Conservation (phyloP, 2,888 invertebrate species). For the Drosophila fungiperda region DNA sequence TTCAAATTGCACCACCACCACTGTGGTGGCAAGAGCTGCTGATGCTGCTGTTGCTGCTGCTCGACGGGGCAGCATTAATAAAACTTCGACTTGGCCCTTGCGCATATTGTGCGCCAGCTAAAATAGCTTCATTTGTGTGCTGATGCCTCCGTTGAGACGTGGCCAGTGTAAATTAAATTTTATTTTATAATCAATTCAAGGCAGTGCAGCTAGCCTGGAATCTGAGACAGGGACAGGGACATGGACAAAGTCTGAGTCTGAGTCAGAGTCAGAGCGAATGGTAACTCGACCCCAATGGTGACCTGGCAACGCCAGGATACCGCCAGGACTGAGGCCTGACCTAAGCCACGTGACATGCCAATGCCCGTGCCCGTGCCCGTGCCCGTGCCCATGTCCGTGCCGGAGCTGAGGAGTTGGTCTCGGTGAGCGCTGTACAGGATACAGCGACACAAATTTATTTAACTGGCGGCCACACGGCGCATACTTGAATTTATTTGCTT, state of each 20-base stretch:
- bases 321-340: constrained; percentile 32
- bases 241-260: neutral
- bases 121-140: constrained; percentile 46
- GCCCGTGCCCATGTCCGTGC: constrained; percentile 1
- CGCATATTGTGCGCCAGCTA: constrained; percentile 32
- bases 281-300: neutral
- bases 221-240: neutral
- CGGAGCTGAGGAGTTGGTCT: constrained; percentile 7
- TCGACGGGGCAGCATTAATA: constrained; percentile 19
- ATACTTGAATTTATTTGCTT: constrained; percentile 77
- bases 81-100: constrained; percentile 12
- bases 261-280: neutral
- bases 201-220: constrained; percentile 5
- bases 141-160: constrained; percentile 22
- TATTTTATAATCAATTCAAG: constrained; percentile 44
- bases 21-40: neutral
- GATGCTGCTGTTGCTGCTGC: constrained; percentile 4
- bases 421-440: constrained; percentile 16
- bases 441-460: constrained; percentile 69
- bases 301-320: neutral
- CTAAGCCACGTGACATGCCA: constrained; percentile 41
- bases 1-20: neutral
- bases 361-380: constrained; percentile 5
- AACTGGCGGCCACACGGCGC: constrained; percentile 73
- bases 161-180: constrained; percentile 47